Base-by-base conservation (phyloP, 2,888 invertebrate genomes). In the Magallana nippona region DNA sequence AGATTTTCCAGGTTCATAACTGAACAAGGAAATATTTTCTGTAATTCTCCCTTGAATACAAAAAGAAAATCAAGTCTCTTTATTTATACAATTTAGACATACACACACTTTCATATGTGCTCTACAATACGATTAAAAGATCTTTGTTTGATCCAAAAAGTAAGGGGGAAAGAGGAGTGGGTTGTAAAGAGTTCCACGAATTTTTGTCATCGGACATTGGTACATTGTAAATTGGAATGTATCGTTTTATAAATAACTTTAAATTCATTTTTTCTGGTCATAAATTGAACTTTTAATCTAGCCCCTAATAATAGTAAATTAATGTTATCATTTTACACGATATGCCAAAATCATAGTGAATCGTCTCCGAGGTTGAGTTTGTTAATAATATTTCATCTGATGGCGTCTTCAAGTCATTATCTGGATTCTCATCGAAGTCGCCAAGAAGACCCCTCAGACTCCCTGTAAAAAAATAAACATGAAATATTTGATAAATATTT, bases 41-140 rank as follows among this genome's bases (percentile, higher is more conserved):
- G 19, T 11, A 19, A 77, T 77, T 5, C 77, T n/a, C 82, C 82
- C 82, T 82, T 19, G 11, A 81, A 81, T 13, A n/a, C 27, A n/a
- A n/a, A 17, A n/a, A n/a, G n/a, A n/a, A n/a, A 17, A 17, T 60
- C 5, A 17, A 60, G 17, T 3, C 10, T n/a, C 10, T 17, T 44
- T 44, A 44, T 44, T 44, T 44, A 44, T 44, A n/a, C n/a, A n/a
- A n/a, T n/a, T n/a, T n/a, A n/a, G n/a, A n/a, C n/a, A n/a, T n/a
- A n/a, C n/a, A n/a, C n/a, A n/a, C n/a, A n/a, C n/a, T n/a, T n/a
- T n/a, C n/a, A n/a, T n/a, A n/a, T n/a, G n/a, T n/a, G n/a, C n/a
- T n/a, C 44, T 44, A 44, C 44, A 44, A 44, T 44, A 44, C 8
- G 5, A 44, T 44, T 0, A 44, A 44, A 44, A 44, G 44, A 44